phyloP scores from a whole-genome alignment of 2,797 vertebrate species.

The Manis pentadactyla region DNA sequence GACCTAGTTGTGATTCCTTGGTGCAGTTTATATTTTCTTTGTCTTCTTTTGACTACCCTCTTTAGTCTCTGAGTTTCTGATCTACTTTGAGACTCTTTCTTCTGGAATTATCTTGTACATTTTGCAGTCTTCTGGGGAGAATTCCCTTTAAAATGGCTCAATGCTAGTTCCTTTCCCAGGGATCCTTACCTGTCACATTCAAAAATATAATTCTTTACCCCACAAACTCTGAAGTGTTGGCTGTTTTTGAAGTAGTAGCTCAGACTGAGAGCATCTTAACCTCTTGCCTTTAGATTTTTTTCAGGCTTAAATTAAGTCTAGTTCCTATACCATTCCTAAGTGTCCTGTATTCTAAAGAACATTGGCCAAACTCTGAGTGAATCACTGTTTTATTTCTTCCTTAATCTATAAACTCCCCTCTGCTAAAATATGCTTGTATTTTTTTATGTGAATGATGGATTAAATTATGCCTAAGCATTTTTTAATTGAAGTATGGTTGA shows the following conservation, averaged over 20 bases:
- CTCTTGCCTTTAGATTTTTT: not conserved
- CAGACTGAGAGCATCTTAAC: not conserved
- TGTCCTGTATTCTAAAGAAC: not conserved
- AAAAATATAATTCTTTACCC: not conserved
- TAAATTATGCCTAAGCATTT: not conserved
- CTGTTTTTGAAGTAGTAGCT: not conserved
- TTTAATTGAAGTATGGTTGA: too few relatives aligned
- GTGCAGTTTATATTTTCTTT: not conserved
- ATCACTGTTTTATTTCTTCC: not conserved
- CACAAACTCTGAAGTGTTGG: not conserved
- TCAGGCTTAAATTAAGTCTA: not conserved
- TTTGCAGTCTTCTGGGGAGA: not conserved
- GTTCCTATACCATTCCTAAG: not conserved
- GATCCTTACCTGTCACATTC: not conserved
- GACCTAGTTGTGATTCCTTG: not conserved
- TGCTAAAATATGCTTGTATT: not conserved
- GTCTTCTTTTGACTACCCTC: not conserved
- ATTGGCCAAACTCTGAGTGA: not conserved
- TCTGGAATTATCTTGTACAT: not conserved
- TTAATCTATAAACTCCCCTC: not conserved
- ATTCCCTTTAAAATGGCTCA: not conserved
- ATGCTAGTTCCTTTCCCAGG: not conserved
- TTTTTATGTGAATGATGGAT: not conserved
- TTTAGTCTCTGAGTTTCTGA: not conserved
- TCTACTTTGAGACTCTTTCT: not conserved